Evolutionary conservation across 2,888 invertebrate species (phyloP).

Genomic region (Drosophila neutralis): DNA sequence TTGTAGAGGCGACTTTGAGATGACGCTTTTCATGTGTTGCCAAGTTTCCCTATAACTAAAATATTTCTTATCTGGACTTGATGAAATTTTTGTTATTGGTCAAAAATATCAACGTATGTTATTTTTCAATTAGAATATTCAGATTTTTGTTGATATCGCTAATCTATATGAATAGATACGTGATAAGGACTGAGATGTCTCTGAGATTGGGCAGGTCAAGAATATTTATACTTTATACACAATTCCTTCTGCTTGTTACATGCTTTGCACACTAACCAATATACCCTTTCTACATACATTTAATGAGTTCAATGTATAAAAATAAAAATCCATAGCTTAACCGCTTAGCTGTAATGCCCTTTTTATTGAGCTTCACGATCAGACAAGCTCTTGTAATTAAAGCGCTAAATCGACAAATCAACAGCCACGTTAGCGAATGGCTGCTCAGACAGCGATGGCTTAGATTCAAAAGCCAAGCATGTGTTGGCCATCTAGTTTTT

Average conservation of each 20-base stretch:
- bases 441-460: slow-evolving; percentile 17
- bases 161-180: not conserved
- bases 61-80: not conserved
- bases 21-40: not conserved
- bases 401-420: slow-evolving; percentile 64
- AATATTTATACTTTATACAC: not conserved
- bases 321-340: not conserved
- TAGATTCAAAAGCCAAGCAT: slow-evolving; percentile 5
- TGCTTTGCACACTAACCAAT: not conserved
- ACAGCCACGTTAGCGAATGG: slow-evolving; percentile 48
- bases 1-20: not conserved
- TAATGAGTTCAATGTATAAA: not conserved
- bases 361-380: slow-evolving; percentile 22
- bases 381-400: slow-evolving; percentile 56
- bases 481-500: not conserved
- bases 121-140: not conserved
- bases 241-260: not conserved
- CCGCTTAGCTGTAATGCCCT: slow-evolving; percentile 1
- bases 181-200: not conserved
- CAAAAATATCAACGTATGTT: not conserved
- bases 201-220: not conserved
- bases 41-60: not conserved
- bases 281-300: not conserved
- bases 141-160: not conserved
- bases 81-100: not conserved